Percentiles rank a stretch among this genome's conserved stretches.
These are phyloP conservation scores for Cataglyphis cursor DNA, from an alignment of 2,888 invertebrate species.

Conservation along the genomic window DNA sequence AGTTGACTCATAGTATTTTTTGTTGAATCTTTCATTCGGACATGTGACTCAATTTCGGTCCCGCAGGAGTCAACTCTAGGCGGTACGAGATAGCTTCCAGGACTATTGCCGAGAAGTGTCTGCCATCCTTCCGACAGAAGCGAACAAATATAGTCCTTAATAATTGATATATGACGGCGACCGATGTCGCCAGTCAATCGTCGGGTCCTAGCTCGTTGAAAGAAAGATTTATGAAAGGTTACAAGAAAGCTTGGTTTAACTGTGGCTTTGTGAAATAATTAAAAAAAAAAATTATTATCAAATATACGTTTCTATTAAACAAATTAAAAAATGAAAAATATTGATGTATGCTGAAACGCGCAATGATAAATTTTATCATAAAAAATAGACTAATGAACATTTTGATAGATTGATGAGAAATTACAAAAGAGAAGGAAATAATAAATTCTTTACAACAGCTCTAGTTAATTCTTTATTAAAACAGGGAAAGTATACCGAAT, in stretches of 20 bases:
- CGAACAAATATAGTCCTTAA: conserved; percentile 36
- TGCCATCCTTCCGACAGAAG: conserved; percentile 29
- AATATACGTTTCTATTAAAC: background rate
- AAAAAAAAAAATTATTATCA: background rate
- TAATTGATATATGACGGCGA: conserved; percentile 51
- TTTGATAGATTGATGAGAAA: background rate
- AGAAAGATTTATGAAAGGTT: conserved; percentile 25
- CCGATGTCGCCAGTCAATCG: conserved; percentile 42
- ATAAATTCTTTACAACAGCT: background rate
- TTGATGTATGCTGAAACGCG: too few species aligned
- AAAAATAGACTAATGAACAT: background rate
- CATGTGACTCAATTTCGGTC: conserved; percentile 54
- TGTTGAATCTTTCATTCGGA: conserved; percentile 52
- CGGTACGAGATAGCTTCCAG: conserved; percentile 24
- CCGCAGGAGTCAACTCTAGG: conserved; percentile 22
- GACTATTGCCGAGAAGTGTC: conserved; percentile 20
- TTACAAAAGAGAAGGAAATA: background rate
- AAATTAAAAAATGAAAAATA: background rate
- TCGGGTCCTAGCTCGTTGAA: conserved; percentile 11
- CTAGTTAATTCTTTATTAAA: conserved; percentile 77
- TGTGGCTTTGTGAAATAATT: background rate
- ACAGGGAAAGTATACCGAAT: conserved; percentile 68
- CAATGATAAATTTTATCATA: background rate
- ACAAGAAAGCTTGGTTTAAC: background rate
- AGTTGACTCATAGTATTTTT: conserved; percentile 21